Conservation (phyloP, 2,113 vertebrate genomes). For the Xiphorhynchus elegans region DNA sequence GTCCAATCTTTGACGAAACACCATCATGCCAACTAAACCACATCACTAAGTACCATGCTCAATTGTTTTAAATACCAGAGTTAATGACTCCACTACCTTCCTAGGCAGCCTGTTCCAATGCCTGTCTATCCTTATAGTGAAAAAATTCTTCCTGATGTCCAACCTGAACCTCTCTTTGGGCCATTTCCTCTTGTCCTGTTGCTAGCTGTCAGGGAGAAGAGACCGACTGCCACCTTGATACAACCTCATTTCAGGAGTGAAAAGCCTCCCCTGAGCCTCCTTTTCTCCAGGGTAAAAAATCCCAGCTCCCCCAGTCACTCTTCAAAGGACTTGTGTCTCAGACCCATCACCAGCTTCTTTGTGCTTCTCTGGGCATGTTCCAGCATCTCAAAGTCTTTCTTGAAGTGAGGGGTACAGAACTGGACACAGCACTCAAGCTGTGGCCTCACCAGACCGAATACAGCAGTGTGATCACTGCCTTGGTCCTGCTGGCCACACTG, state of each 20-base stretch:
- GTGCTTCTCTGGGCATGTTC: background rate
- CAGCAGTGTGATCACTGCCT: background rate
- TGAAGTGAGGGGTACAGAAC: background rate
- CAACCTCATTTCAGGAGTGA: background rate
- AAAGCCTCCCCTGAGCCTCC: background rate
- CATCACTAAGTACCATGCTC: rapidly evolving
- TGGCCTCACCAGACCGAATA: background rate
- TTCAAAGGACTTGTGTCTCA: background rate
- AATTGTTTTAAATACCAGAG: rapidly evolving
- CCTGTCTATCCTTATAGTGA: background rate
- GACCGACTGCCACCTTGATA: background rate
- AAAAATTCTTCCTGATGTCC: background rate
- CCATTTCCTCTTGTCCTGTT: background rate
- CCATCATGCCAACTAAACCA: background rate
- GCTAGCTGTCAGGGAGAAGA: background rate
- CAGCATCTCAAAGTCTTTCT: background rate
- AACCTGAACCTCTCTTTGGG: background rate
- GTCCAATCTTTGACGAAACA: background rate
- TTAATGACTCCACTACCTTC: background rate
- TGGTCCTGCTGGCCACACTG: background rate
- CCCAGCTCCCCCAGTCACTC: background rate
- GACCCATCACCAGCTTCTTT: background rate
- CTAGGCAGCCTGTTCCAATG: background rate
- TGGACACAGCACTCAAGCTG: background rate
- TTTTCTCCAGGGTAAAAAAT: background rate